Percentiles rank a stretch among this genome's conserved stretches.
Evolutionary conservation across 64 coral and sea anemone species (phyloP).

Genomic region (Stylophora pistillata): DNA sequence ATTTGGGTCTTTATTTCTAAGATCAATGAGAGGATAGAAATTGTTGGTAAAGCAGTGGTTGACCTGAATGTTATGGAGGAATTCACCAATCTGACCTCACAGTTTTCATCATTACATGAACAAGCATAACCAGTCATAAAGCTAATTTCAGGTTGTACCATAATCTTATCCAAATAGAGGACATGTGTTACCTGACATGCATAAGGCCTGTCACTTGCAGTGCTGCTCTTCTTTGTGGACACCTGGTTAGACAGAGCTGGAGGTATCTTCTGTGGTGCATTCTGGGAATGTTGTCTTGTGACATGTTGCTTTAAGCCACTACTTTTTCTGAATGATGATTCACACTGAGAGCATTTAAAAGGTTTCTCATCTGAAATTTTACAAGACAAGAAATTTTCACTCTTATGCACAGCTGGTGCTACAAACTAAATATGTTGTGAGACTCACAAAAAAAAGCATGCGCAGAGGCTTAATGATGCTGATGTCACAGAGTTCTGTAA

Average conservation of each 20-base stretch:
- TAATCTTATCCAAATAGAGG: not conserved
- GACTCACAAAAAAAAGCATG: too few species aligned
- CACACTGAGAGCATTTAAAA: constrained; percentile 21
- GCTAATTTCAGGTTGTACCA: too few species aligned
- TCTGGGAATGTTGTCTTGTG: constrained; percentile 25
- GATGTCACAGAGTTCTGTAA: too few species aligned
- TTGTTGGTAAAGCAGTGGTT: too few species aligned
- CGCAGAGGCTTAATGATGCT: too few species aligned
- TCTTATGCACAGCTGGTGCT: not conserved
- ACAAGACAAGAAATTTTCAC: not conserved
- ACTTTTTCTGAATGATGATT: constrained; percentile 35
- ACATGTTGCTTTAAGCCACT: constrained; percentile 39
- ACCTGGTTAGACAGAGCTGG: not conserved
- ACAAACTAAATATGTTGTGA: too few species aligned
- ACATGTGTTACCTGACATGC: constrained; percentile 16
- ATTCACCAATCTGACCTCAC: too few species aligned
- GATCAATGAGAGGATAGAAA: too few species aligned
- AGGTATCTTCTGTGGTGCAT: not conserved
- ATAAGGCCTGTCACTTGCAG: constrained; percentile 29
- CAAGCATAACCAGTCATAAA: too few species aligned
- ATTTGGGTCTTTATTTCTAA: too few species aligned
- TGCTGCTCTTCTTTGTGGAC: not conserved
- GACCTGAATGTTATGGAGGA: too few species aligned
- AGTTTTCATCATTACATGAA: too few species aligned
- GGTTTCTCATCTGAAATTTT: constrained; percentile 31